phyloP scores from a whole-genome alignment of 2,113 vertebrate genomes.

The Scopus umbretta region DNA sequence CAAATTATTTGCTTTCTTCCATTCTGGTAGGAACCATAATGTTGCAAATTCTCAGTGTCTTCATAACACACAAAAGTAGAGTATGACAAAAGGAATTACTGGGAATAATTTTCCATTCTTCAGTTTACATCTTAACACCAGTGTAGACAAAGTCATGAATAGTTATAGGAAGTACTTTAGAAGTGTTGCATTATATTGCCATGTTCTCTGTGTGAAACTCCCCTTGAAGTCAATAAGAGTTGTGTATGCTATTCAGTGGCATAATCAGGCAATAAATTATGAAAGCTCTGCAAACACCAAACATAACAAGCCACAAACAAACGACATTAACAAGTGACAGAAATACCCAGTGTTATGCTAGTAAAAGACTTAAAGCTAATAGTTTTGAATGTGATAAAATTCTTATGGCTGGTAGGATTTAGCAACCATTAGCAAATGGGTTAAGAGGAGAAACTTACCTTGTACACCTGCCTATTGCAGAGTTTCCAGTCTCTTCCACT shows the following conservation, averaged over 20 bases:
- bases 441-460: not conserved
- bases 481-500: not conserved
- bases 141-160: conserved; percentile 58
- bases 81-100: conserved; percentile 41
- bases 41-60: not conserved
- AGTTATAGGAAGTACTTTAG: conserved; percentile 42
- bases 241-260: conserved; percentile 21
- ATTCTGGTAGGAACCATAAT: not conserved
- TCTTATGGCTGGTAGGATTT: not conserved
- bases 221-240: conserved; percentile 17
- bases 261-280: conserved; percentile 58
- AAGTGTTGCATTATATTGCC: conserved; percentile 45
- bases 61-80: not conserved
- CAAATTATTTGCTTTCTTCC: not conserved
- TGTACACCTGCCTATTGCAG: not conserved
- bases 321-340: conserved; percentile 1
- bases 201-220: conserved; percentile 63
- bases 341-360: not conserved
- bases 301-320: conserved; percentile 28
- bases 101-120: conserved; percentile 50
- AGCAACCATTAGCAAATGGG: not conserved
- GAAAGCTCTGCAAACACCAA: conserved; percentile 26
- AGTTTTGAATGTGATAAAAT: not conserved
- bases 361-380: not conserved
- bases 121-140: conserved; percentile 35